Percentiles rank a stretch among this genome's conserved stretches.
Evolutionary conservation across 2,797 vertebrate species (phyloP).

Genomic region (Enteromius treurensis): DNA sequence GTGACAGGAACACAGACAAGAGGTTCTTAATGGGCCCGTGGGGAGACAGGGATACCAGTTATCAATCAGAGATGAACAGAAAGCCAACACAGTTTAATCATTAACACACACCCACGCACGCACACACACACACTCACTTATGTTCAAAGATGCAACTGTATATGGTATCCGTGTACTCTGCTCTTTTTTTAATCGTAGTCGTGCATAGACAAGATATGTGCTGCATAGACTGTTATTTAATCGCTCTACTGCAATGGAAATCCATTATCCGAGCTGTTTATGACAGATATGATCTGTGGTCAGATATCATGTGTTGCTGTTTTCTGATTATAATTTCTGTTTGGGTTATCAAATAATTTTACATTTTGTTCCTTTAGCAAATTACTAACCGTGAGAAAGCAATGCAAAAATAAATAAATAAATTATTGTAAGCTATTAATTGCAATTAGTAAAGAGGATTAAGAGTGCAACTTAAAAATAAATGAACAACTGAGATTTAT

Average conservation of each 20-base stretch:
- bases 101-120: conserved; percentile 28
- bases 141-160: conserved; percentile 36
- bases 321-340: background rate
- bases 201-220: conserved; percentile 10
- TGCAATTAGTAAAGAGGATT: background rate
- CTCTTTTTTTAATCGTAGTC: background rate
- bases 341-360: background rate
- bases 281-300: background rate
- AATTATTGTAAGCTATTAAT: background rate
- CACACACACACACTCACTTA: background rate
- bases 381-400: background rate
- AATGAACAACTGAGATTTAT: background rate
- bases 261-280: background rate
- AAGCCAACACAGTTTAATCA: conserved; percentile 48
- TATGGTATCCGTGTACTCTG: background rate
- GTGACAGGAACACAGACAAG: conserved; percentile 76
- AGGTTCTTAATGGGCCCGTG: conserved; percentile 77
- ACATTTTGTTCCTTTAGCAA: background rate
- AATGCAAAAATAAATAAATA: background rate
- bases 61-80: conserved; percentile 74
- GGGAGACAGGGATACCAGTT: conserved; percentile 70
- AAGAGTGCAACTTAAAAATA: background rate
- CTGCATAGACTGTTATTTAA: conserved; percentile 3
- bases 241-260: background rate
- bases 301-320: background rate